Conservation (phyloP, 2,113 vertebrate species). For the Stigmatopora argus region DNA sequence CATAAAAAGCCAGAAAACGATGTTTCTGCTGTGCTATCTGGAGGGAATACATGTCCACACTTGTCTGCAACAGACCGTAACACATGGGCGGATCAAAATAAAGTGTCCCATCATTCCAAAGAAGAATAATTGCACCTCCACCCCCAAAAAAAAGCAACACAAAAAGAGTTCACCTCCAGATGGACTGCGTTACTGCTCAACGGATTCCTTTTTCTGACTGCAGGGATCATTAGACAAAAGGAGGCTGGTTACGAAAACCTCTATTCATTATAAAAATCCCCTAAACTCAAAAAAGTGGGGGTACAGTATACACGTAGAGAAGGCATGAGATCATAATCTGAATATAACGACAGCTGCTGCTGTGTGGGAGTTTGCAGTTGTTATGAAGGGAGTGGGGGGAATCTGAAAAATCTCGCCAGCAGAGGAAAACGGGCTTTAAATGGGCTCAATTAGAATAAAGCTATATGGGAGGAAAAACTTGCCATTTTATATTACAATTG, state of each 20-base stretch:
- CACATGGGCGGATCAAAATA: conserved; percentile 7
- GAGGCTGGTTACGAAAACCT: conserved; percentile 3
- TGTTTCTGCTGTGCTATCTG: conserved; percentile 9
- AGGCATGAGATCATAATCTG: conserved; percentile 49
- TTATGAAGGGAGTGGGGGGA: conserved; percentile 21
- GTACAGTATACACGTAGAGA: conserved; percentile 36
- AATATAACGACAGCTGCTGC: conserved; percentile 63
- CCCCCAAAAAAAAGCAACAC: conserved; percentile 18
- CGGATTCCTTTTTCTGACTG: conserved; percentile 17
- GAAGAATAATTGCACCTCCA: conserved; percentile 30
- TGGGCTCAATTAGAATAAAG: not conserved
- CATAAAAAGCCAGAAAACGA: not conserved
- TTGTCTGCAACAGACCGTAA: conserved; percentile 27
- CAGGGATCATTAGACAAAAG: conserved; percentile 1
- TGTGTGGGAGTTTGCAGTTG: conserved; percentile 42
- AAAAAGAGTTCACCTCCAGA: not conserved
- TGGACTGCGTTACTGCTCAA: conserved; percentile 17
- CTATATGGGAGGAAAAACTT: no score
- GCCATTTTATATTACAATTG: no score
- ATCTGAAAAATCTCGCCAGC: conserved; percentile 24
- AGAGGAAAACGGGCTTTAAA: conserved; percentile 23
- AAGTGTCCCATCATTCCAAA: conserved; percentile 22
- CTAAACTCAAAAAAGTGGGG: conserved; percentile 3
- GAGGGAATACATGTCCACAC: conserved; percentile 22
- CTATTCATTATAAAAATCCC: conserved; percentile 12